A percentile compares a stretch with the other conserved stretches of the same genome.
Conservation (phyloP, 2,888 invertebrate genomes). For the Folsomia manolachei region DNA sequence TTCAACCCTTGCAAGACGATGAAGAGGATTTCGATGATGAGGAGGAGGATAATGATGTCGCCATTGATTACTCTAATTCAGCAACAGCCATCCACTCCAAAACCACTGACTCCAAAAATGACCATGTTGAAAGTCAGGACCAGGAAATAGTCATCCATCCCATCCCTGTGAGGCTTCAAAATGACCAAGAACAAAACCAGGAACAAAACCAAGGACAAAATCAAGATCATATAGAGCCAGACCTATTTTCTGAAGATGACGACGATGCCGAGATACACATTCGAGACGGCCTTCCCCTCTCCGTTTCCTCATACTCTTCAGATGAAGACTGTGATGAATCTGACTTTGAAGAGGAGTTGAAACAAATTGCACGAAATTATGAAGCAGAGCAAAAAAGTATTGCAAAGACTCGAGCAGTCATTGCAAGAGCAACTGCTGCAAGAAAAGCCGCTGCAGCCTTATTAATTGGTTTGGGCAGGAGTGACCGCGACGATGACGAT, state of each 20-base stretch:
- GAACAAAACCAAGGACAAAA: neutral
- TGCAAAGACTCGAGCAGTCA: neutral
- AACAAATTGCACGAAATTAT: neutral
- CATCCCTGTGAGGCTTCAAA: no score
- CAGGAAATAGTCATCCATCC: no score
- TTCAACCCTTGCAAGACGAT: no score
- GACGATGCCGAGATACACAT: neutral
- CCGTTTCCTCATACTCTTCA: neutral
- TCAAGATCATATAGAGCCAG: no score
- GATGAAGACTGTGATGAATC: neutral
- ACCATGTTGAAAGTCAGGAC: no score
- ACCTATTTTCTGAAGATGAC: no score
- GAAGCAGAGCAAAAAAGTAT: neutral
- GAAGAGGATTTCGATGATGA: neutral
- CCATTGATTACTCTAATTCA: neutral
- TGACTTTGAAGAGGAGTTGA: neutral
- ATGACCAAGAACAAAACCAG: neutral
- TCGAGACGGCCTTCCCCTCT: neutral
- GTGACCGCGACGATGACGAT: neutral
- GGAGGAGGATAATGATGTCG: neutral
- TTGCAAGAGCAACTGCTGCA: neutral
- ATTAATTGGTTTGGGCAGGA: no score
- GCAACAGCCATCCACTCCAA: no score
- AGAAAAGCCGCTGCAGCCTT: no score
- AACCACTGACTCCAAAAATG: no score